phyloP scores from a whole-genome alignment of 1,140 invertebrate genomes.

The Conopomorpha cramerella region DNA sequence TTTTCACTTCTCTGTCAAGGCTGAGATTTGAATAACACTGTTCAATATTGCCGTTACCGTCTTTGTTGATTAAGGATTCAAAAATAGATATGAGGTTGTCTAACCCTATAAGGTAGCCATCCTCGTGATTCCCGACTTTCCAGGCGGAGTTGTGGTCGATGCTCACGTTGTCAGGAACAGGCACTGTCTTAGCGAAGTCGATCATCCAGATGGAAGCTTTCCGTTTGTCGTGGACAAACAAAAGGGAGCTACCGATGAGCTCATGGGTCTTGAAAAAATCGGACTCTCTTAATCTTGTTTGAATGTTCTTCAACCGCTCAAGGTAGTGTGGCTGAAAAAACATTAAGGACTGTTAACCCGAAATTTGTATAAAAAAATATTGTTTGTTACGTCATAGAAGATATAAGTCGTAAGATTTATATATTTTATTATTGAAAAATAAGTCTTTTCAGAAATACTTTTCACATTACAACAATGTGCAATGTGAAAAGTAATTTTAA shows the following conservation, averaged over 20 bases:
- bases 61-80: constrained; percentile 60
- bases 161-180: constrained; percentile 72
- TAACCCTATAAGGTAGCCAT: constrained; percentile 94
- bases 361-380: no score
- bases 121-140: constrained; percentile 97
- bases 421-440: no score
- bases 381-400: no score
- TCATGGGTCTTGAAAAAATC: constrained; percentile 91
- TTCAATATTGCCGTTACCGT: constrained; percentile 41
- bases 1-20: constrained; percentile 37
- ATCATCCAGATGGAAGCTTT: constrained; percentile 95
- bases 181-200: constrained; percentile 95
- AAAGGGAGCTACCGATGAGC: constrained; percentile 93
- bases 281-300: constrained; percentile 78
- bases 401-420: no score
- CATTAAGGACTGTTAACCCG: no score
- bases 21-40: constrained; percentile 31
- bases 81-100: constrained; percentile 93
- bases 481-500: not conserved
- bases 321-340: constrained; percentile 79
- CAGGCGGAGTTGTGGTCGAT: constrained; percentile 85
- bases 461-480: not conserved
- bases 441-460: no score
- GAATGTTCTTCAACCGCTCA: constrained; percentile 81
- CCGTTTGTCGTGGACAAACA: constrained; percentile 92